Evolutionary conservation across 1,140 invertebrate species (phyloP).

Genomic region (Caenorhabditis latens): DNA sequence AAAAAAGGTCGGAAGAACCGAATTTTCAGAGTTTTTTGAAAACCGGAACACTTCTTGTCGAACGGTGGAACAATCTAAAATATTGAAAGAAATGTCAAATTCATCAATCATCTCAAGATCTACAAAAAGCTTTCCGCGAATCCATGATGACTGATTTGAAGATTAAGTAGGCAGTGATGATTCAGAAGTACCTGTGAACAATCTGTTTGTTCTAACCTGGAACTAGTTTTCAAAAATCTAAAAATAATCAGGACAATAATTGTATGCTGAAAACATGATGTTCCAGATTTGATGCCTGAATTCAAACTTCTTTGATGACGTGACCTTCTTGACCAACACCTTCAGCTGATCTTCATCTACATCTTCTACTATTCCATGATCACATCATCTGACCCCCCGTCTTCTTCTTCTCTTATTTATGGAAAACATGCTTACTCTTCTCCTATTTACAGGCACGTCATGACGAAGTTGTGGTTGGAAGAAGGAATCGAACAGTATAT

Average conservation of each 20-base stretch:
- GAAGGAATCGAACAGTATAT: neutral
- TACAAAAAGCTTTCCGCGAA: no score
- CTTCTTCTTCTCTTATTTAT: neutral
- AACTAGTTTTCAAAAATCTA: no score
- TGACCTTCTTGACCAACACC: neutral
- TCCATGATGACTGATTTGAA: no score
- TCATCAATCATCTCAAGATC: no score
- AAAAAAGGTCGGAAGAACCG: no score
- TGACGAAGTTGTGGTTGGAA: neutral
- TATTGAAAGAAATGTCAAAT: no score
- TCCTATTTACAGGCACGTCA: conserved; percentile 46
- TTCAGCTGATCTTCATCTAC: conserved; percentile 30
- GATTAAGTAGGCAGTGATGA: no score
- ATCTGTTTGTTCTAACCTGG: no score
- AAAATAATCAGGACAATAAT: neutral
- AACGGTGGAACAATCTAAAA: no score
- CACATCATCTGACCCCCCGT: conserved; percentile 40
- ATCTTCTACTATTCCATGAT: conserved; percentile 4
- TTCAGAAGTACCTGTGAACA: no score
- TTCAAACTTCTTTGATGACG: neutral
- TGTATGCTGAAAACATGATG: neutral
- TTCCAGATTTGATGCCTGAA: neutral
- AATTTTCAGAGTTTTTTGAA: no score
- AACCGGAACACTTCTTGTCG: no score
- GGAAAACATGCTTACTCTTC: conserved; percentile 50